A percentile compares a stretch with the other conserved stretches of the same genome.
Evolutionary conservation across 2,113 vertebrate genomes (phyloP).

Genomic region (Pelvicachromis taeniatus): DNA sequence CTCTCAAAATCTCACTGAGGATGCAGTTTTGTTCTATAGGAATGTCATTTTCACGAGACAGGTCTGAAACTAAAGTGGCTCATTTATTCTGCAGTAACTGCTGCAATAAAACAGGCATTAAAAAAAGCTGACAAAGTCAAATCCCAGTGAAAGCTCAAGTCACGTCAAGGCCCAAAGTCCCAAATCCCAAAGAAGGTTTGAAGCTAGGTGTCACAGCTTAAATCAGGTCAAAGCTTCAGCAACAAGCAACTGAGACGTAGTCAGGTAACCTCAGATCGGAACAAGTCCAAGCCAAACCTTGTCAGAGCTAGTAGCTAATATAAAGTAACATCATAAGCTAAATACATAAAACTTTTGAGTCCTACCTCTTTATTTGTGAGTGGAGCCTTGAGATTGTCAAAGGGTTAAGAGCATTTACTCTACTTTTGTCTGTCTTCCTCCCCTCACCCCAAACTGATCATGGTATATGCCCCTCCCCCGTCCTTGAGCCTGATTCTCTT

Average conservation of each 20-base stretch:
- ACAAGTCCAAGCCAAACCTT: not conserved
- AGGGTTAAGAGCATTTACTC: too few species aligned
- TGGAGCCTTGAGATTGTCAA: not conserved
- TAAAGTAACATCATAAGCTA: rapidly evolving
- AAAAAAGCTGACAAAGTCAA: not conserved
- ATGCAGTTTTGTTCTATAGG: not conserved
- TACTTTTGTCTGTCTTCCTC: not conserved
- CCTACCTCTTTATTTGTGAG: not conserved
- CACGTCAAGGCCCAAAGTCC: not conserved
- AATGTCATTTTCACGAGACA: not conserved
- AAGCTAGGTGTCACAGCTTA: not conserved
- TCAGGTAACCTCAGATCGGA: not conserved
- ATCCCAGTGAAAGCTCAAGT: not conserved
- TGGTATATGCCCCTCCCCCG: not conserved
- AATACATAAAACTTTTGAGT: not conserved
- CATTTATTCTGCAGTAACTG: not conserved
- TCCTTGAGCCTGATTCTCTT: not conserved
- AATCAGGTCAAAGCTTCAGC: not conserved
- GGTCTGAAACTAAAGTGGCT: not conserved
- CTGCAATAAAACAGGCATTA: not conserved
- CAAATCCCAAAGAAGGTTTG: not conserved
- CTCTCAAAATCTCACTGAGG: not conserved
- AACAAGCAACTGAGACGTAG: not conserved
- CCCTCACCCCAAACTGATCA: not conserved
- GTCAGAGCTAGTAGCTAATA: not conserved